Percentiles rank a stretch among this genome's conserved stretches.
Conservation (phyloP, 2,113 vertebrate genomes). For the Cariama cristata region DNA sequence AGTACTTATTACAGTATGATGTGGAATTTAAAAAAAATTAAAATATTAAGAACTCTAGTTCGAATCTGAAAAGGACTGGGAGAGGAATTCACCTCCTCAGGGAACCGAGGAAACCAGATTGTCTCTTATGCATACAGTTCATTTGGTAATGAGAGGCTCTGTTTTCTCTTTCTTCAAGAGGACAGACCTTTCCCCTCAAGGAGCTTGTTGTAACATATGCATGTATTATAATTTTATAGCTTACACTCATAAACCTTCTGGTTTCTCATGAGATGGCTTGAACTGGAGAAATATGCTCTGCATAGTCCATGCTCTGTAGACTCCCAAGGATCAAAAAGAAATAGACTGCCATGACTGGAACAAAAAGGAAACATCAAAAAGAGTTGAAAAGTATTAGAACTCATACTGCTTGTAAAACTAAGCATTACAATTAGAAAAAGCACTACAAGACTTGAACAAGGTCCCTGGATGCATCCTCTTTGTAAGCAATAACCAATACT, state of each 20-base stretch:
- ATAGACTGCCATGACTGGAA: slow-evolving; percentile 39
- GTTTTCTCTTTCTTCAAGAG: not conserved
- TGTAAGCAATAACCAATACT: not conserved
- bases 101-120: slow-evolving; percentile 12
- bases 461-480: not conserved
- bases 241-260: slow-evolving; percentile 31
- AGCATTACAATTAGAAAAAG: not conserved
- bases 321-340: slow-evolving; percentile 58
- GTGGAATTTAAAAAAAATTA: not conserved
- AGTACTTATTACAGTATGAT: not conserved
- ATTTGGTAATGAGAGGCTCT: not conserved
- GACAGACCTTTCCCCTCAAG: not conserved
- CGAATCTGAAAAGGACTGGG: not conserved
- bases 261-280: slow-evolving; percentile 48
- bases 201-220: not conserved
- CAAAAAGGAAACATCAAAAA: slow-evolving; percentile 25
- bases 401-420: not conserved
- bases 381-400: not conserved
- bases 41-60: not conserved
- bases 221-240: not conserved
- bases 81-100: not conserved
- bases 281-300: slow-evolving; percentile 49
- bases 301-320: slow-evolving; percentile 39
- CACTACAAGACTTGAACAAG: not conserved
- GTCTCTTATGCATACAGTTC: not conserved